These are phyloP conservation scores for Autographa pulchrina DNA, from an alignment of 2,888 invertebrate genomes.

Conservation along the genomic window DNA sequence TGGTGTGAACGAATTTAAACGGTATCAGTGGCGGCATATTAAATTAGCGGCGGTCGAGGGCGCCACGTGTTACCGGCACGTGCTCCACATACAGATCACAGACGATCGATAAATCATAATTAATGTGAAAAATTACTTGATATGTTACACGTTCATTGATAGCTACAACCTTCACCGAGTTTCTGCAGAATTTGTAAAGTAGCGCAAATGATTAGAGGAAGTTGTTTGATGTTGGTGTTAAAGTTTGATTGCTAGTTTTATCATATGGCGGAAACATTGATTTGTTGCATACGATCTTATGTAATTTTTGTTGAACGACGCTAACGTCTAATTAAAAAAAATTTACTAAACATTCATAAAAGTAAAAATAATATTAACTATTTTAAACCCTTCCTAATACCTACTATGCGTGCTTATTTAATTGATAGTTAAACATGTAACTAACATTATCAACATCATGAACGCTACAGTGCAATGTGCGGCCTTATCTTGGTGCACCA, in stretches of 20 bases:
- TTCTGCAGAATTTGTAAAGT: not conserved
- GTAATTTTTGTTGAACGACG: too few species aligned
- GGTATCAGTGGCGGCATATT: constrained; percentile 52
- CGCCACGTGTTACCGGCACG: constrained; percentile 47
- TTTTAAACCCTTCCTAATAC: not conserved
- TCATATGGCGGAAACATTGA: not conserved
- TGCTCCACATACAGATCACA: constrained; percentile 37
- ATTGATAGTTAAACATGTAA: not conserved
- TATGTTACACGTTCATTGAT: not conserved
- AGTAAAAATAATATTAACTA: too few species aligned
- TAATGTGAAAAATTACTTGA: constrained; percentile 31
- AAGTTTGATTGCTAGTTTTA: not conserved
- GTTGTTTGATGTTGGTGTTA: not conserved
- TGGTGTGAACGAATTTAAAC: constrained; percentile 55
- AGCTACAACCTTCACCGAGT: not conserved
- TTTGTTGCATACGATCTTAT: too few species aligned
- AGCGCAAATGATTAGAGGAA: not conserved
- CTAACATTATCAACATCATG: not conserved
- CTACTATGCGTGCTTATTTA: not conserved
- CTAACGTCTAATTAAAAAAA: not conserved
- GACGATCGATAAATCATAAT: constrained; percentile 49
- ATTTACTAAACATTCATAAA: too few species aligned
- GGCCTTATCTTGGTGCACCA: constrained; percentile 34
- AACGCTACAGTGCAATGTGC: constrained; percentile 22
- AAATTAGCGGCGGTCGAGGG: constrained; percentile 42